A percentile compares a stretch with the other conserved stretches of the same genome.
phyloP scores from a whole-genome alignment of 2,888 invertebrate genomes.

The Drosophila robusta region DNA sequence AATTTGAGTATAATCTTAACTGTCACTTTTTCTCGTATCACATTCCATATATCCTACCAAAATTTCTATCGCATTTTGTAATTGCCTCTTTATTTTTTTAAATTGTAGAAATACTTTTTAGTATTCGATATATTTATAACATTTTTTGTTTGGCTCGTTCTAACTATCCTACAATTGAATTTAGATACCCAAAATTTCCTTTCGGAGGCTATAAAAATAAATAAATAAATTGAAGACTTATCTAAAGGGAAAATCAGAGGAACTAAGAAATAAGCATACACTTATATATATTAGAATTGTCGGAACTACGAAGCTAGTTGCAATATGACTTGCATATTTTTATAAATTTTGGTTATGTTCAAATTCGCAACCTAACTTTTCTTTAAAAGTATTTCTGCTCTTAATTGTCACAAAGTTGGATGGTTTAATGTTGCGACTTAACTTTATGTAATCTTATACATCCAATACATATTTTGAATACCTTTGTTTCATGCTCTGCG shows the following conservation, averaged over 20 bases:
- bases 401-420: neutral
- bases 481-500: neutral
- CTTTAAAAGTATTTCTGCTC: neutral
- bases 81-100: neutral
- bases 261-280: neutral
- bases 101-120: neutral
- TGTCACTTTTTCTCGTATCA: neutral
- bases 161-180: slow-evolving; percentile 13
- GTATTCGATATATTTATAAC: neutral
- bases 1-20: neutral
- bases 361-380: neutral
- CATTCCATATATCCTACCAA: neutral
- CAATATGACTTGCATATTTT: neutral
- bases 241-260: neutral
- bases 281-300: neutral
- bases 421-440: neutral
- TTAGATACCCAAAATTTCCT: neutral
- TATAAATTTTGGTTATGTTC: neutral
- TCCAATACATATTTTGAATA: neutral
- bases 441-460: no score
- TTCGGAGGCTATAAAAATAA: neutral
- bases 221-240: neutral
- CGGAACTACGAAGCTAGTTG: neutral
- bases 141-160: neutral
- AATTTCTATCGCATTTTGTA: neutral